Conservation (phyloP, 37 sponge, comb jelly and placozoan genomes). For the Spongilla lacustris region DNA sequence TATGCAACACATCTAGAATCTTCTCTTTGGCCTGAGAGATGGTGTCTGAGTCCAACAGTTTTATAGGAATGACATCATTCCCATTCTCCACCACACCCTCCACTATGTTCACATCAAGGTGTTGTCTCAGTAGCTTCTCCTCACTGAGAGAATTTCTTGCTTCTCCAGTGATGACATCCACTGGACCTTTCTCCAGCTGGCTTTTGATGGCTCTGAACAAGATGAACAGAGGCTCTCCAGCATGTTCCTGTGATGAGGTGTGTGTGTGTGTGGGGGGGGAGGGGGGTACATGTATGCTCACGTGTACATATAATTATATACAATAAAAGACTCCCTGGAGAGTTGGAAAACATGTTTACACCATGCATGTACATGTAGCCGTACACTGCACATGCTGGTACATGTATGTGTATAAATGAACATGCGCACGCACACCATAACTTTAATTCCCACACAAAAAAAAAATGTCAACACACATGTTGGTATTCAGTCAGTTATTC, state of each 20-base stretch:
- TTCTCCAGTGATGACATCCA: constrained; percentile 93
- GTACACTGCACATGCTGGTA: background rate
- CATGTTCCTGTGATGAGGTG: constrained; percentile 61
- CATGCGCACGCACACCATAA: background rate
- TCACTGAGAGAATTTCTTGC: constrained; percentile 89
- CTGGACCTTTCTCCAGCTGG: constrained; percentile 96
- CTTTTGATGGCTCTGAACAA: constrained; percentile 89
- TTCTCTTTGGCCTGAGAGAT: constrained; percentile 97
- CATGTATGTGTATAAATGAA: background rate
- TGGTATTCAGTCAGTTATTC: no score
- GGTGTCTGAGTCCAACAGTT: constrained; percentile 93
- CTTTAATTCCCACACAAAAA: no score
- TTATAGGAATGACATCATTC: constrained; percentile 58
- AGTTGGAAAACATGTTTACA: no score
- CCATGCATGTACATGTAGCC: no score
- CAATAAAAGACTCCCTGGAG: no score
- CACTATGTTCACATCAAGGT: constrained; percentile 80
- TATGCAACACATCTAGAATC: constrained; percentile 76
- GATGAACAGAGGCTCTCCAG: constrained; percentile 84
- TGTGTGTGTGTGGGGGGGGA: background rate
- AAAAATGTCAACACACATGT: no score
- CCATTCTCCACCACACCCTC: constrained; percentile 80
- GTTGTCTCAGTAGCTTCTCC: constrained; percentile 90
- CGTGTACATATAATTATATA: no score
- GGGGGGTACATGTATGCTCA: no score